Percentiles rank a stretch among this genome's conserved stretches.
phyloP scores from a whole-genome alignment of 2,113 vertebrate species.

The Synodontis membranacea region DNA sequence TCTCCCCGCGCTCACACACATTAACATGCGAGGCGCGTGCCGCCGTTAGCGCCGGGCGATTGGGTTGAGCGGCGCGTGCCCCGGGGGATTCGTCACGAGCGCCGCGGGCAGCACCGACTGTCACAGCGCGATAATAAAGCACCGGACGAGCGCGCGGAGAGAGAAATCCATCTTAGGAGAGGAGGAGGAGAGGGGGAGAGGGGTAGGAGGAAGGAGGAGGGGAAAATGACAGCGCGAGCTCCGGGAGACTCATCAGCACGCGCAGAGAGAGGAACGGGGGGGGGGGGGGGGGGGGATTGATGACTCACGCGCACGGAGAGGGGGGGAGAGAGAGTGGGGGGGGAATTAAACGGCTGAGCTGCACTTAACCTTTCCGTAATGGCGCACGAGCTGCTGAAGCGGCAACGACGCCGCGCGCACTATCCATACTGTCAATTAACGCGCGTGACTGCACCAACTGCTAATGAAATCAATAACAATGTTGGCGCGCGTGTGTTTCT shows the following conservation, averaged over 20 bases:
- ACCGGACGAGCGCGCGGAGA: constrained; percentile 71
- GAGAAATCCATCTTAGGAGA: constrained; percentile 76
- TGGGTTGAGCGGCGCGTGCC: constrained; percentile 75
- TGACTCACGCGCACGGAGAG: constrained; percentile 41
- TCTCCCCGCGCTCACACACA: constrained; percentile 62
- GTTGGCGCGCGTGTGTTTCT: not conserved
- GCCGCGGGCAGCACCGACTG: constrained; percentile 70
- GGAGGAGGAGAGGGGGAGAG: constrained; percentile 70
- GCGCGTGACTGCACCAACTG: constrained; percentile 10
- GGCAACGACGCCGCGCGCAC: constrained; percentile 61
- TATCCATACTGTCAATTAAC: constrained; percentile 28
- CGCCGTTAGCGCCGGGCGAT: constrained; percentile 74
- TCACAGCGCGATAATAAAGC: constrained; percentile 82
- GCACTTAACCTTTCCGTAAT: constrained; percentile 75
- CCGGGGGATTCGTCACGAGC: constrained; percentile 69
- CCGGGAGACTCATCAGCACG: constrained; percentile 56
- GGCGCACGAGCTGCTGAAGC: constrained; percentile 72
- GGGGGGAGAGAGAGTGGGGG: not conserved
- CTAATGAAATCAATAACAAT: constrained; percentile 63
- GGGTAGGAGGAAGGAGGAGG: constrained; percentile 70
- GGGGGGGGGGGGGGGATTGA: constrained; percentile 50
- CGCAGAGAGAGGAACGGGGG: constrained; percentile 35
- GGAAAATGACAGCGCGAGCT: constrained; percentile 68
- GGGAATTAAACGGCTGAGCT: constrained; percentile 31
- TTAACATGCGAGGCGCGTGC: constrained; percentile 70